These are phyloP conservation scores for Oreamnos americanus DNA, from an alignment of 2,113 vertebrate genomes.

Conservation along the genomic window DNA sequence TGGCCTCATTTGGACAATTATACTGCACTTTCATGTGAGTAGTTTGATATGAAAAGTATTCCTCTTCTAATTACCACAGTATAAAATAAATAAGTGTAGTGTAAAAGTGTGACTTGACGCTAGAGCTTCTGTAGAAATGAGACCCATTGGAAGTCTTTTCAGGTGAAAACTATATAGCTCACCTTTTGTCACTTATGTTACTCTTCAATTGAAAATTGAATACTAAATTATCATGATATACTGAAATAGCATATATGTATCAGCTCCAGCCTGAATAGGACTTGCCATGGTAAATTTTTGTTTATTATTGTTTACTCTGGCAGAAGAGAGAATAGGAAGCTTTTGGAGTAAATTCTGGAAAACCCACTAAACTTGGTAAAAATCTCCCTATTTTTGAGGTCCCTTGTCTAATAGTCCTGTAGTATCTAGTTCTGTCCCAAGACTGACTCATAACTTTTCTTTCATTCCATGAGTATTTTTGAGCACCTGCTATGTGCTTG, in stretches of 20 bases:
- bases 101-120: not conserved
- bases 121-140: not conserved
- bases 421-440: not conserved
- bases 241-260: not conserved
- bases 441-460: not conserved
- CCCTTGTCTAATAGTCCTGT: not conserved
- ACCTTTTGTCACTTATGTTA: not conserved
- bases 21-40: constrained; percentile 97
- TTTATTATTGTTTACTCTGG: not conserved
- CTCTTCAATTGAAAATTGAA: not conserved
- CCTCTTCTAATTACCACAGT: not conserved
- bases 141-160: not conserved
- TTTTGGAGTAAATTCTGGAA: not conserved
- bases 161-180: not conserved
- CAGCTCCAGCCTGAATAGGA: not conserved
- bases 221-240: not conserved
- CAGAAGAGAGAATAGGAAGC: not conserved
- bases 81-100: not conserved
- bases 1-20: constrained; percentile 96
- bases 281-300: not conserved
- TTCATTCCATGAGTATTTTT: not conserved
- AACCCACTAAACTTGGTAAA: not conserved
- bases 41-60: constrained; percentile 19
- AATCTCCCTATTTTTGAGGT: not conserved
- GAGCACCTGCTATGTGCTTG: not conserved